phyloP scores from a whole-genome alignment of 1,140 invertebrate genomes.

The Ceratosolen solmsi region DNA sequence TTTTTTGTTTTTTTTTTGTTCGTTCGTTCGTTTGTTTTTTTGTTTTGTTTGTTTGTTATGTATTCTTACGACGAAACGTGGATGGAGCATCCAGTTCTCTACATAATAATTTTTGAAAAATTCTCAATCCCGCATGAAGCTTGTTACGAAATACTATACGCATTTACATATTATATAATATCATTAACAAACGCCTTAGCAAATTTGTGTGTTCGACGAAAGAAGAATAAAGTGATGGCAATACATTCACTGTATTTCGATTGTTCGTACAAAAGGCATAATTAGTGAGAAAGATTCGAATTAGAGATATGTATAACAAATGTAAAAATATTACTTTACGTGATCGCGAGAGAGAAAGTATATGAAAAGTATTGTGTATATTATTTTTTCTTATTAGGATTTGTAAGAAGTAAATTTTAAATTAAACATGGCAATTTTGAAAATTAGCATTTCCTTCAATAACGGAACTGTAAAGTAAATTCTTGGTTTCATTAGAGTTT shows the following conservation, averaged over 20 bases:
- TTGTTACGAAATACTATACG: conserved; percentile 39
- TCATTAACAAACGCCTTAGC: conserved; percentile 24
- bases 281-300: conserved; percentile 35
- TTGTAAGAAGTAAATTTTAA: background rate
- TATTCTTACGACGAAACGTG: conserved; percentile 61
- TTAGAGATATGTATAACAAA: conserved; percentile 45
- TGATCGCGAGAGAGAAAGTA: conserved; percentile 33
- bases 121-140: conserved; percentile 10
- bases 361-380: background rate
- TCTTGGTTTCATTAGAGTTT: too few relatives aligned
- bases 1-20: too few relatives aligned
- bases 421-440: conserved; percentile 1
- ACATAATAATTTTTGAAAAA: conserved; percentile 38
- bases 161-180: conserved; percentile 41
- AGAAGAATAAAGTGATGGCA: conserved; percentile 36
- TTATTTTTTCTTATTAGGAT: background rate
- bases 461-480: too few relatives aligned
- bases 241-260: conserved; percentile 28
- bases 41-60: conserved; percentile 47
- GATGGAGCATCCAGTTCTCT: conserved; percentile 53
- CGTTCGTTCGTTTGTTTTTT: conserved; percentile 23
- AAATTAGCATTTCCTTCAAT: too few relatives aligned
- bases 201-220: conserved; percentile 33
- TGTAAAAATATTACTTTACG: conserved; percentile 40
- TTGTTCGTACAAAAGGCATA: conserved; percentile 45